Conservation (phyloP, 2,797 vertebrate genomes). For the Eulemur rubriventer region DNA sequence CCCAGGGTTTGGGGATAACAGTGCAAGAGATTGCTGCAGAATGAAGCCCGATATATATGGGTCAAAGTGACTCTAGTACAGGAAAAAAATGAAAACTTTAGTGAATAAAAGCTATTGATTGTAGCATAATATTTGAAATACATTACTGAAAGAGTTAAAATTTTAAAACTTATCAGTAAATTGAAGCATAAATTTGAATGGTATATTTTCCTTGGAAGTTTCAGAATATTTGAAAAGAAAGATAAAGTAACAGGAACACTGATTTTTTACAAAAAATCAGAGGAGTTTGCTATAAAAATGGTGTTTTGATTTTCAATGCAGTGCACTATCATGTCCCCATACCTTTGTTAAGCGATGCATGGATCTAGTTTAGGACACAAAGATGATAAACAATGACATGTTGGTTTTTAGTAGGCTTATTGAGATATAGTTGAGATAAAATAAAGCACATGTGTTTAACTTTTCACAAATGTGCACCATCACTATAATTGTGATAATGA, state of each 20-base stretch:
- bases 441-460: neutral
- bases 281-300: neutral
- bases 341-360: neutral
- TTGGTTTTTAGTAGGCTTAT: neutral
- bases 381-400: neutral
- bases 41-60: neutral
- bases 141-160: neutral
- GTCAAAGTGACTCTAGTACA: neutral
- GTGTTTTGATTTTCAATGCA: neutral
- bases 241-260: neutral
- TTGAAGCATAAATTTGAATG: neutral
- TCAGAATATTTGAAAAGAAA: neutral
- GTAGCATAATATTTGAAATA: neutral
- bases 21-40: neutral
- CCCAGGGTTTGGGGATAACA: too few species aligned
- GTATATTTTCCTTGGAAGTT: neutral
- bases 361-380: neutral
- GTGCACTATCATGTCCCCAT: neutral
- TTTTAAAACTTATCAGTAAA: neutral
- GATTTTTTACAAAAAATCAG: neutral
- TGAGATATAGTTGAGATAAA: neutral
- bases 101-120: neutral
- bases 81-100: neutral
- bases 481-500: neutral
- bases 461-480: neutral